Percentiles rank a stretch among this genome's conserved stretches.
phyloP scores from a whole-genome alignment of 2,113 vertebrate species.

The Lethenteron reissneri region DNA sequence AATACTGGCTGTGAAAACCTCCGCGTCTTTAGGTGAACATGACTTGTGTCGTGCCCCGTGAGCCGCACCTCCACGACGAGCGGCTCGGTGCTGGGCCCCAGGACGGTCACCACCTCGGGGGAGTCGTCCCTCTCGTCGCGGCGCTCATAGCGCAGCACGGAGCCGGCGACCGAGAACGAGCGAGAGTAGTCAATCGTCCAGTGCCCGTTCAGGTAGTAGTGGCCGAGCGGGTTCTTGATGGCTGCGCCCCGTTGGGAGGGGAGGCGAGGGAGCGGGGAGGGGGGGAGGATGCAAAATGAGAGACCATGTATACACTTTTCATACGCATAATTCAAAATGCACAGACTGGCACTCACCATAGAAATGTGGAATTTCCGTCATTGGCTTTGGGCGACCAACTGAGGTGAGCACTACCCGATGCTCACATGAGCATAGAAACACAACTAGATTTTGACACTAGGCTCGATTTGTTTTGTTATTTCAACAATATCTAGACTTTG shows the following conservation, averaged over 20 bases:
- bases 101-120: constrained; percentile 48
- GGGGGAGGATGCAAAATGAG: not conserved
- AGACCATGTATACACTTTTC: not conserved
- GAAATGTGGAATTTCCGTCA: not conserved
- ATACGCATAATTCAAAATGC: not conserved
- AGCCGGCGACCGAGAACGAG: constrained; percentile 37
- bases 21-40: too few relatives aligned
- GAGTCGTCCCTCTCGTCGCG: constrained; percentile 43
- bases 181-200: constrained; percentile 60
- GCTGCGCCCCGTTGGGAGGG: constrained; percentile 22
- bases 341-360: not conserved
- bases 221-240: constrained; percentile 50
- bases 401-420: not conserved
- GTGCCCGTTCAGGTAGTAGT: constrained; percentile 80
- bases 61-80: constrained; percentile 55
- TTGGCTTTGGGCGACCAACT: too few relatives aligned
- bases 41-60: too few relatives aligned
- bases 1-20: too few relatives aligned
- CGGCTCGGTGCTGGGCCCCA: constrained; percentile 69
- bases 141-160: constrained; percentile 53
- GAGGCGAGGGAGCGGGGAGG: not conserved
- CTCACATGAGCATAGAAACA: not conserved
- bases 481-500: too few relatives aligned
- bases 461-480: not conserved
- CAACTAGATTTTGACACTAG: not conserved